phyloP scores from a whole-genome alignment of 2,797 vertebrate genomes.

The Enteromius trimaculatus region DNA sequence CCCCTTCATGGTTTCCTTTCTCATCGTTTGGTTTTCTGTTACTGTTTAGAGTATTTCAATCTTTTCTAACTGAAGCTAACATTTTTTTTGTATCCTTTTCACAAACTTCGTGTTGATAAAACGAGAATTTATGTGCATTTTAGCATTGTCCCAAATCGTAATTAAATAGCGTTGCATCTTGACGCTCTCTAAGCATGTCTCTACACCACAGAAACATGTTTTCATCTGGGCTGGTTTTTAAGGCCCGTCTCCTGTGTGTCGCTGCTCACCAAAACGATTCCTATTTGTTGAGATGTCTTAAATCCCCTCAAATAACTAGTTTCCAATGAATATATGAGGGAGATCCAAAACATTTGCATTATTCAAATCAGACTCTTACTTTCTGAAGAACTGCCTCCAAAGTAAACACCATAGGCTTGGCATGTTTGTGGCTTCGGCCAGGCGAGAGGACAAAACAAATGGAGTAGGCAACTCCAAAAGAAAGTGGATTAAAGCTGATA shows the following conservation, averaged over 20 bases:
- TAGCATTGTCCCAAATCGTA: not conserved
- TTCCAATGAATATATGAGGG: not conserved
- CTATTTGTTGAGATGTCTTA: not conserved
- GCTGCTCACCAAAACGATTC: not conserved
- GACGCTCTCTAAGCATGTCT: not conserved
- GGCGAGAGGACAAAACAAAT: not conserved
- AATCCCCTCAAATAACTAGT: not conserved
- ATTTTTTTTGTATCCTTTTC: not conserved
- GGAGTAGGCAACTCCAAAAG: not conserved
- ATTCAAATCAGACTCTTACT: not conserved
- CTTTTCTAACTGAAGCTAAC: not conserved
- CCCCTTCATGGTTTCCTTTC: slow-evolving; percentile 50
- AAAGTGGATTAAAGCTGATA: not conserved
- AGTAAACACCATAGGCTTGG: slow-evolving; percentile 6
- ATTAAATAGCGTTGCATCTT: not conserved
- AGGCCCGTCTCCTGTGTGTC: not conserved
- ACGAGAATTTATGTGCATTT: not conserved
- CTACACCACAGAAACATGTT: not conserved
- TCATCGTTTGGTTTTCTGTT: slow-evolving; percentile 56
- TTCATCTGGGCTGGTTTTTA: not conserved
- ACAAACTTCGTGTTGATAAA: not conserved
- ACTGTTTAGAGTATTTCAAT: not conserved
- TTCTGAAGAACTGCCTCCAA: not conserved
- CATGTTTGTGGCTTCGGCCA: not conserved
- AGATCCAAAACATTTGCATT: slow-evolving; percentile 11